Evolutionary conservation across 1,140 invertebrate genomes (phyloP), one percentile per base, ranked within the genome.

Genomic region (Trialeurodes vaporariorum): DNA sequence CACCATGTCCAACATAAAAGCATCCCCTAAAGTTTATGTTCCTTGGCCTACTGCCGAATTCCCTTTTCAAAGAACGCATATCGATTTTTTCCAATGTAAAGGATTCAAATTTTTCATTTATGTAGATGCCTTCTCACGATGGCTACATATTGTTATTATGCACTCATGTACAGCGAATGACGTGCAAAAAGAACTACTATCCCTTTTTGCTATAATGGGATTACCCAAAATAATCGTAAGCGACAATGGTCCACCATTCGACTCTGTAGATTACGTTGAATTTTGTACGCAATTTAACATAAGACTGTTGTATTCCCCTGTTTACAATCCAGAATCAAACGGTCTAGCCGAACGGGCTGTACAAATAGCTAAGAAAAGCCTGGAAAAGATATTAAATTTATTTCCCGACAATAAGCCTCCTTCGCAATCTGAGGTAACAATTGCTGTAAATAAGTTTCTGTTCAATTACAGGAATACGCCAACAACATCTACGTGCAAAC

Each of bases 111-210:
- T 70, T 21, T 75, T 78, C 2, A 62, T 79, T 0, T 61, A 79
- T 0, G 71, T 75, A 22, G 77, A 80, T 67, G 70, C 76, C 2
- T 70, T 72, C 67, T 75, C 76, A 0, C 78, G 77, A 67, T 80
- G 76, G 76, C 70, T 73, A 21, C 75, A 79, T 26, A 49, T 58
- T n/a, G 58, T 60, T 9, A 9, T 49, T 27, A 61, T 68, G 21
- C 25, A 25, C 21, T 64, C 1, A 1, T 64, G 67, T 58, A 69
- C 63, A 40, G n/a, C 60, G n/a, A 21, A 21, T 0, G 34, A 49
- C 0, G 65, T 25, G 5, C 5, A 23, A 23, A 60, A 25, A 1
- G 59, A 11, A 24, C 27, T 66, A 61, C 65, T 59, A 1, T 11
- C 2, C 1, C 2, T 59, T 0, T 65, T 68, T 66, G 27, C 26